These are phyloP conservation scores for Agrochola lota DNA, from an alignment of 2,888 invertebrate species.

Conservation along the genomic window DNA sequence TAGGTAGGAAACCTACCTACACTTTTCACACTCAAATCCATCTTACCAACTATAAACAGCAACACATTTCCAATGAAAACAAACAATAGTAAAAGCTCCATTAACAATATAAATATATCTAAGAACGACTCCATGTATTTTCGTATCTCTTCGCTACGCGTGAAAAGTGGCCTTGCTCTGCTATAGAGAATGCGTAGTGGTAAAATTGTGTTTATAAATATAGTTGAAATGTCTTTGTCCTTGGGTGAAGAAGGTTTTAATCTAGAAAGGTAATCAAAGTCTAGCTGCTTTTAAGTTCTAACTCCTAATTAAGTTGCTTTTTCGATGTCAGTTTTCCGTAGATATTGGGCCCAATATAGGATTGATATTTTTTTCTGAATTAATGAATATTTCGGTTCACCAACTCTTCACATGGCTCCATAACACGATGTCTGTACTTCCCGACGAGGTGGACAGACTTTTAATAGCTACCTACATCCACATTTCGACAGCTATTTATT, in stretches of 20 bases:
- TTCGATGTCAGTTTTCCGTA: neutral
- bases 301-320: neutral
- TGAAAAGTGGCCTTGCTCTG: slow-evolving; percentile 49
- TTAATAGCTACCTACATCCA: neutral
- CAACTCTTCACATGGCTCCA: neutral
- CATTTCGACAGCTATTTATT: neutral
- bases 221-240: slow-evolving; percentile 42
- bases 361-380: neutral
- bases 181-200: slow-evolving; percentile 25
- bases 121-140: slow-evolving; percentile 57
- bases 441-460: neutral
- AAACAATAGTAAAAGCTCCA: slow-evolving; percentile 58
- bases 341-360: neutral
- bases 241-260: slow-evolving; percentile 21
- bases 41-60: slow-evolving; percentile 37
- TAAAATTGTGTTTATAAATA: slow-evolving; percentile 41
- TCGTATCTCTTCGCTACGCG: slow-evolving; percentile 34
- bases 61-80: slow-evolving; percentile 53
- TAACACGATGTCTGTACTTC: neutral
- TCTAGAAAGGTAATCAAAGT: neutral
- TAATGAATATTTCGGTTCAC: neutral
- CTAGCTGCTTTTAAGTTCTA: neutral
- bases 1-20: neutral
- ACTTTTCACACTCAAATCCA: slow-evolving; percentile 32
- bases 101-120: slow-evolving; percentile 60